Conservation (phyloP, 2,888 invertebrate species). For the Pandemis heparana region DNA sequence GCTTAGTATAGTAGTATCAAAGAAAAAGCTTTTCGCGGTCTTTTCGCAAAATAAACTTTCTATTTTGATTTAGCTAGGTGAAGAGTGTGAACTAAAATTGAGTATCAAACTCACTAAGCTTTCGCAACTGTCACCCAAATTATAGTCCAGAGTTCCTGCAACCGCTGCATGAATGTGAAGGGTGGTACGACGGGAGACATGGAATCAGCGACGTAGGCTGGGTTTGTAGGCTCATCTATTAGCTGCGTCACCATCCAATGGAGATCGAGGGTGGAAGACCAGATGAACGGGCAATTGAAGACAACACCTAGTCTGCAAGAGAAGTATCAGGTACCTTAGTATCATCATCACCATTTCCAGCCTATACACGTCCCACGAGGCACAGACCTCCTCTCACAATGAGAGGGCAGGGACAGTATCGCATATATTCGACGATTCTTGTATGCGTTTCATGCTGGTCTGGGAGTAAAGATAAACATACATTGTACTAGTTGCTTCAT, state of each 20-base stretch:
- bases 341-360: too few species aligned
- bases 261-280: slow-evolving; percentile 50
- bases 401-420: too few species aligned
- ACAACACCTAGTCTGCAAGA: slow-evolving; percentile 26
- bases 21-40: too few species aligned
- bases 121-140: slow-evolving; percentile 37
- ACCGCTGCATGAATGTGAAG: slow-evolving; percentile 60
- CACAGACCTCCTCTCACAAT: too few species aligned
- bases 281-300: slow-evolving; percentile 31
- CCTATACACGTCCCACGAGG: too few species aligned
- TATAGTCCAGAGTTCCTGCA: slow-evolving; percentile 53
- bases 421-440: too few species aligned
- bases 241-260: slow-evolving; percentile 58
- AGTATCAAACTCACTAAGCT: slow-evolving; percentile 48
- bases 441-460: too few species aligned
- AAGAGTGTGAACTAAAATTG: neutral
- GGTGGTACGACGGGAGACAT: slow-evolving; percentile 55
- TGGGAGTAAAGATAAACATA: too few species aligned
- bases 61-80: neutral
- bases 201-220: slow-evolving; percentile 58
- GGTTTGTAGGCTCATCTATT: slow-evolving; percentile 62
- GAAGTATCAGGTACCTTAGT: neutral
- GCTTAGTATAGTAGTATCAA: too few species aligned
- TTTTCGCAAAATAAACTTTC: too few species aligned
- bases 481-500: too few species aligned